phyloP scores from a whole-genome alignment of 2,888 invertebrate species.

The Empis stercorea region DNA sequence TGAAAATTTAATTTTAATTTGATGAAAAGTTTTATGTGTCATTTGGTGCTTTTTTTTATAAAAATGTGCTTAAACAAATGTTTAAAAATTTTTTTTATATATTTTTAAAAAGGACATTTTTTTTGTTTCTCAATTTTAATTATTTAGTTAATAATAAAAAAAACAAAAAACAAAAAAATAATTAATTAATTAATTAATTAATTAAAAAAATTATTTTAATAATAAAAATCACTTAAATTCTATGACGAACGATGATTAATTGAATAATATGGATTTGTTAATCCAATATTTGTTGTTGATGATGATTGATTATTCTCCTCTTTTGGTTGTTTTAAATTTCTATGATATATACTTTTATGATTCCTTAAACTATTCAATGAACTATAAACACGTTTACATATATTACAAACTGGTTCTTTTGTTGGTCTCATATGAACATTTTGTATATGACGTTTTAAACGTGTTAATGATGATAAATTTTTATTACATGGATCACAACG shows the following conservation, averaged over 20 bases:
- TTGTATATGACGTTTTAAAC: slow-evolving; percentile 83
- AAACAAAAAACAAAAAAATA: no score
- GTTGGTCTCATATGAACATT: slow-evolving; percentile 84
- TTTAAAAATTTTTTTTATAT: no score
- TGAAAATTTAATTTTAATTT: no score
- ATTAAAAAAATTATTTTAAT: slow-evolving; percentile 9
- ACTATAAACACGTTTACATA: slow-evolving; percentile 85
- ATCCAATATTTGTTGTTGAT: slow-evolving; percentile 9
- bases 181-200: no score
- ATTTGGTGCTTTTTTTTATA: no score
- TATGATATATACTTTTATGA: slow-evolving; percentile 87
- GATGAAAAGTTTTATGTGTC: no score
- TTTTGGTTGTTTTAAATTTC: slow-evolving; percentile 60
- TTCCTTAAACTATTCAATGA: slow-evolving; percentile 81
- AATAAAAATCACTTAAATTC: slow-evolving; percentile 32
- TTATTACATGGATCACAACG: slow-evolving; percentile 87
- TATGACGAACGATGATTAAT: slow-evolving; percentile 35
- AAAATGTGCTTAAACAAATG: no score
- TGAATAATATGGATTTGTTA: slow-evolving; percentile 25
- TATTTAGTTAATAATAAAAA: no score
- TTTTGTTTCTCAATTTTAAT: no score
- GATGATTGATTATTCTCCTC: slow-evolving; percentile 23
- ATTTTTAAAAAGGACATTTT: no score
- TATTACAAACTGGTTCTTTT: slow-evolving; percentile 82
- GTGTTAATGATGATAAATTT: slow-evolving; percentile 73